phyloP scores from a whole-genome alignment of 2,113 vertebrate genomes.

The Toxostoma redivivum region DNA sequence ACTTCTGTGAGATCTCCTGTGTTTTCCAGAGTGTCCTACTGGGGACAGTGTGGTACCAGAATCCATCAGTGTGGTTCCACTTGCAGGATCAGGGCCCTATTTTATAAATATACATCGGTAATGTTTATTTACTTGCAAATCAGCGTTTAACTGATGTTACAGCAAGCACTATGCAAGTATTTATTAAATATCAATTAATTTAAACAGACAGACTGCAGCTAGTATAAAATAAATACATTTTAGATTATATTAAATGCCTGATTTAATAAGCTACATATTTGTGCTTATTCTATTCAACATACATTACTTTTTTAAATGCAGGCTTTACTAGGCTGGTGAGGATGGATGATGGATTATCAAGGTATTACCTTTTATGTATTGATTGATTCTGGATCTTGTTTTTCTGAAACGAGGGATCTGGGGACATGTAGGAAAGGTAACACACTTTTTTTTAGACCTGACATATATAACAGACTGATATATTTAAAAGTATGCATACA shows the following conservation, averaged over 20 bases:
- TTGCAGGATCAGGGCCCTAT: neutral
- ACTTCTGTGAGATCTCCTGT: neutral
- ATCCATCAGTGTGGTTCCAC: neutral
- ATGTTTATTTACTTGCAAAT: constrained; percentile 64
- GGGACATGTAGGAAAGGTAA: neutral
- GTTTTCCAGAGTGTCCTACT: neutral
- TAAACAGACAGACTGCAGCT: constrained; percentile 50
- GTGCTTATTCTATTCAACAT: constrained; percentile 13
- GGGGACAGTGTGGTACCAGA: neutral
- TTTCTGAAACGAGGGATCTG: neutral
- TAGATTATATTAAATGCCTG: constrained; percentile 51
- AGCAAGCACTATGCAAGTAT: constrained; percentile 42
- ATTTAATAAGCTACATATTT: constrained; percentile 53
- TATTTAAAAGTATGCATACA: neutral
- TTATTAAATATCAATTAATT: constrained; percentile 71
- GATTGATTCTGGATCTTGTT: neutral
- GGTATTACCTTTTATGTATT: neutral
- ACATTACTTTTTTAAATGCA: constrained; percentile 2
- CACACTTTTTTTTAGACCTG: neutral
- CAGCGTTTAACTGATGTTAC: constrained; percentile 58
- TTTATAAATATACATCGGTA: constrained; percentile 31
- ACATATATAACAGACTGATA: neutral
- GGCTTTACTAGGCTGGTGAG: neutral
- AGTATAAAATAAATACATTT: constrained; percentile 62
- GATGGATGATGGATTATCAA: neutral